Percentiles rank a stretch among this genome's conserved stretches.
Conservation (phyloP, 2,888 invertebrate species). For the Germaria angustata region DNA sequence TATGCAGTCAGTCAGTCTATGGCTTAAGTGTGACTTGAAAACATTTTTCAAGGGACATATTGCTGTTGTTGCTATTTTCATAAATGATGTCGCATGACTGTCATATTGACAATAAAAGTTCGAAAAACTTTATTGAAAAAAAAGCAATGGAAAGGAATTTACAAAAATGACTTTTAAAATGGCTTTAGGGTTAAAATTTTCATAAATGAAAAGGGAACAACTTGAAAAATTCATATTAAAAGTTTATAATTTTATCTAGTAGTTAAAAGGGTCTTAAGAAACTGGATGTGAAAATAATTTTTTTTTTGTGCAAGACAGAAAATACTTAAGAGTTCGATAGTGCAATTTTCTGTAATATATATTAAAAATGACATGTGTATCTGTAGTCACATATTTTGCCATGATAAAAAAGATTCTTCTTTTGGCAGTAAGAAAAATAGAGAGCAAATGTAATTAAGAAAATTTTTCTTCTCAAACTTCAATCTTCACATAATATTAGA, state of each 20-base stretch:
- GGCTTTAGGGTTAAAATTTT: neutral
- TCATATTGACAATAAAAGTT: slow-evolving; percentile 58
- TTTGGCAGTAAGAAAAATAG: too few relatives aligned
- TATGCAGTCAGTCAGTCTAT: slow-evolving; percentile 24
- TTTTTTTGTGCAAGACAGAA: neutral
- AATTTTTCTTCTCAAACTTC: too few relatives aligned
- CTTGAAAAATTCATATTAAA: neutral
- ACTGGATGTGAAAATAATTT: neutral
- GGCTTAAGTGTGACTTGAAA: slow-evolving; percentile 52
- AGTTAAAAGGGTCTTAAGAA: neutral
- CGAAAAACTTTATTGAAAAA: slow-evolving; percentile 33
- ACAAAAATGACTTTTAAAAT: slow-evolving; percentile 12
- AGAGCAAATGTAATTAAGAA: too few relatives aligned
- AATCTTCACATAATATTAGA: too few relatives aligned
- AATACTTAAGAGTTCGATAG: too few relatives aligned
- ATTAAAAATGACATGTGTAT: too few relatives aligned
- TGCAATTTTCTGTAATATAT: too few relatives aligned
- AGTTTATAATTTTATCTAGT: neutral
- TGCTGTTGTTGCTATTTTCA: slow-evolving; percentile 16
- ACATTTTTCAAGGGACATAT: slow-evolving; percentile 54
- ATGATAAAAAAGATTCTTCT: too few relatives aligned
- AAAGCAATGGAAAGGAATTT: slow-evolving; percentile 16
- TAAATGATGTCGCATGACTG: slow-evolving; percentile 60
- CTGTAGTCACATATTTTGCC: too few relatives aligned
- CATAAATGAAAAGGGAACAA: neutral